Percentiles rank a stretch among this genome's conserved stretches.
phyloP scores from a whole-genome alignment of 2,888 invertebrate species.

The Spicauda simplicius region DNA sequence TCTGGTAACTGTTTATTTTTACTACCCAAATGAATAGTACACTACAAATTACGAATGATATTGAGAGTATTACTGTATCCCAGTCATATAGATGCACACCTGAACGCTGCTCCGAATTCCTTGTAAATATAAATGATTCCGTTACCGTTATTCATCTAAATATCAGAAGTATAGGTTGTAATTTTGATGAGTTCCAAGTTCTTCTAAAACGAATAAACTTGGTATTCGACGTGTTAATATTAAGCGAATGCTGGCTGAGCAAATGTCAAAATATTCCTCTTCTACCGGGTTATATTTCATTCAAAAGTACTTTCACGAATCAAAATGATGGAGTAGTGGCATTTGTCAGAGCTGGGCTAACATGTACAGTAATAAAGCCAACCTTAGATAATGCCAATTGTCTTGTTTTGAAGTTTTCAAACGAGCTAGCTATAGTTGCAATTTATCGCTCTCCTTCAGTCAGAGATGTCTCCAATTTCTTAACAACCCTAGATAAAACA shows the following conservation, averaged over 20 bases:
- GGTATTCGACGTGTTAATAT: conserved; percentile 6
- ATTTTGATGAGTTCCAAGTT: conserved; percentile 1
- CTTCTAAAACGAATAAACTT: conserved; percentile 5
- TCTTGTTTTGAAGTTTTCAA: conserved; percentile 5
- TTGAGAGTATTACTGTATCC: conserved; percentile 7
- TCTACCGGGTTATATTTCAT: conserved; percentile 2
- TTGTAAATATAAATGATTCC: neutral
- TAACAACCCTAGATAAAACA: neutral
- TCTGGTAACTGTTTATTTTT: no score
- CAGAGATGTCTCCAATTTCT: neutral
- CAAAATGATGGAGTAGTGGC: conserved; percentile 27
- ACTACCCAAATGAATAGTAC: conserved; percentile 14
- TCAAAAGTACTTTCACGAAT: conserved; percentile 3
- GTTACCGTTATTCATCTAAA: conserved; percentile 10
- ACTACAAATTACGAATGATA: conserved; percentile 11
- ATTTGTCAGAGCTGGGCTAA: neutral
- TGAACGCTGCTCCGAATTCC: neutral
- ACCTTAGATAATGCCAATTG: conserved; percentile 7
- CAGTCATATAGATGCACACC: conserved; percentile 1
- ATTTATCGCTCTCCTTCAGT: conserved; percentile 19
- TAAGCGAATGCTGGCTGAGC: conserved; percentile 23
- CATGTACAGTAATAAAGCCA: conserved; percentile 14
- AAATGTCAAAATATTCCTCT: conserved; percentile 7
- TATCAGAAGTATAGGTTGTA: conserved; percentile 19
- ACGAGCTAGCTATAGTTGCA: conserved; percentile 8